Percentiles rank a stretch among this genome's conserved stretches.
Conservation (phyloP, 2,113 vertebrate species). For the Delphinapterus leucas region DNA sequence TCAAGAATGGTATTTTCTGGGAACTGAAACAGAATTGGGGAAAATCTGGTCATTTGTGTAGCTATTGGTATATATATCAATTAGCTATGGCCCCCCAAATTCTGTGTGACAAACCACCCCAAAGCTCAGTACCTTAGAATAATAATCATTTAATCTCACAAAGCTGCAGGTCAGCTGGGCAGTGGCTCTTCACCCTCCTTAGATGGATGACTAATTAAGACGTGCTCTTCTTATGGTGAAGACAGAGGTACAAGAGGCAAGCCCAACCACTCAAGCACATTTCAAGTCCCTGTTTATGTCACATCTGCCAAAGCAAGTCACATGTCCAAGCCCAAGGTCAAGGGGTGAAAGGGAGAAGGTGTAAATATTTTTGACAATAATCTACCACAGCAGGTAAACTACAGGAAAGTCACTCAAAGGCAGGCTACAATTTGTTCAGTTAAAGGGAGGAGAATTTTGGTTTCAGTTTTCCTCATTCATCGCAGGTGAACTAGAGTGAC, state of each 20-base stretch:
- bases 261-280: not conserved
- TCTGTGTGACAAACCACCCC: not conserved
- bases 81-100: not conserved
- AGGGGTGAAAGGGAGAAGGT: not conserved
- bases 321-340: not conserved
- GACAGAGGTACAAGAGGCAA: not conserved
- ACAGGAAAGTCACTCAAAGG: not conserved
- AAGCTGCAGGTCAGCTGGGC: not conserved
- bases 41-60: not conserved
- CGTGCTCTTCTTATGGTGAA: not conserved
- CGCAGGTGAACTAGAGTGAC: not conserved
- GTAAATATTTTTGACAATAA: not conserved
- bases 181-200: not conserved
- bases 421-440: not conserved
- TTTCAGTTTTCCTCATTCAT: not conserved
- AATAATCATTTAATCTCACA: not conserved
- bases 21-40: not conserved
- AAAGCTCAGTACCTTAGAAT: not conserved
- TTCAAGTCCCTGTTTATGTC: not conserved
- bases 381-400: not conserved
- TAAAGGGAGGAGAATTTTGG: not conserved
- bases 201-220: not conserved
- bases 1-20: not conserved
- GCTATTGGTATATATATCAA: not conserved
- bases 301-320: not conserved